Evolutionary conservation across 2,113 vertebrate genomes (phyloP).

Genomic region (Bothrops jararaca): DNA sequence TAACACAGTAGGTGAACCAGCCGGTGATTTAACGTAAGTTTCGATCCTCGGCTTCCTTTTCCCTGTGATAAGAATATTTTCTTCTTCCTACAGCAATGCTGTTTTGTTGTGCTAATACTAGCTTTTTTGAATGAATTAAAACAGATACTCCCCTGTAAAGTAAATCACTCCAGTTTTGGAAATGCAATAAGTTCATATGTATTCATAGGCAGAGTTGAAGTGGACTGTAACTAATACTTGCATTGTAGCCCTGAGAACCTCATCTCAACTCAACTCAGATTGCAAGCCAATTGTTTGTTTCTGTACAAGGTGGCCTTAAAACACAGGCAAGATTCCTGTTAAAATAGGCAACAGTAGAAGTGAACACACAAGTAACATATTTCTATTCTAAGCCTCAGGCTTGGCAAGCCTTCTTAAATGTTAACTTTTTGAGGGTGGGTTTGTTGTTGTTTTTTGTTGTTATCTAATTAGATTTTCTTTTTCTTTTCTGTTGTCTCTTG

Average conservation of each 20-base stretch:
- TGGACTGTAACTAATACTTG: neutral
- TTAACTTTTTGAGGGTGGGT: neutral
- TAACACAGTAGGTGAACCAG: neutral
- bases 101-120: neutral
- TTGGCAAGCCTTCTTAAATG: neutral
- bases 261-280: neutral
- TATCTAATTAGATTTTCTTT: neutral
- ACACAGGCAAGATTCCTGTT: neutral
- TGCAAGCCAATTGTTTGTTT: neutral
- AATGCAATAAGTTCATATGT: neutral
- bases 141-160: neutral
- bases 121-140: neutral
- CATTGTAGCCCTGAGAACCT: neutral
- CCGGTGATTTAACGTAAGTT: neutral
- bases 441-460: neutral
- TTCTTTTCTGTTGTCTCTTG: neutral
- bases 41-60: neutral
- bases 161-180: neutral
- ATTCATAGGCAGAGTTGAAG: neutral
- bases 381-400: neutral
- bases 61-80: neutral
- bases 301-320: neutral
- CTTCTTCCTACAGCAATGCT: neutral
- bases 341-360: neutral
- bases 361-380: neutral